Percentiles rank a stretch among this genome's conserved stretches.
These are phyloP conservation scores for Thelaira solivaga DNA, from an alignment of 2,888 invertebrate genomes.

Conservation along the genomic window DNA sequence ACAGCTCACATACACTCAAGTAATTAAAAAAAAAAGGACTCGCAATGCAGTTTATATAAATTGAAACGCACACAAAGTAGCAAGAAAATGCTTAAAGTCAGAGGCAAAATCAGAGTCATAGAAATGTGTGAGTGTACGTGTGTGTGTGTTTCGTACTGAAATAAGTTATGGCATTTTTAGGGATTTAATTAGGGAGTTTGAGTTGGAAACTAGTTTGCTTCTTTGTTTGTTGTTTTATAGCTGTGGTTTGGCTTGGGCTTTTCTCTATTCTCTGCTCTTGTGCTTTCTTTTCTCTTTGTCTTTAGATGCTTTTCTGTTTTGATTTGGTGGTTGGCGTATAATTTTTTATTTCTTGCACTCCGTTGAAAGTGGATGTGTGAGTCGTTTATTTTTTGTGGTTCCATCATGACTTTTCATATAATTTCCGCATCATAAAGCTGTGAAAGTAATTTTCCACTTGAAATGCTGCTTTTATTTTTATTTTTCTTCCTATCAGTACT, in stretches of 20 bases:
- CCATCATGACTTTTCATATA: constrained; percentile 75
- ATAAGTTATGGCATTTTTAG: constrained; percentile 1
- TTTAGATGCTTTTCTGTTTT: background rate
- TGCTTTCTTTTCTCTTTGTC: constrained; percentile 8
- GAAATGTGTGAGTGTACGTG: background rate
- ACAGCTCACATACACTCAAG: too few species aligned
- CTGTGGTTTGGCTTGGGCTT: constrained; percentile 30
- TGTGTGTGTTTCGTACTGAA: background rate
- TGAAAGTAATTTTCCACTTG: constrained; percentile 76
- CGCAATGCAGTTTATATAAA: too few species aligned
- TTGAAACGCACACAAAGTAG: too few species aligned
- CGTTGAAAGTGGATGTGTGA: background rate
- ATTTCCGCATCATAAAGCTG: constrained; percentile 76
- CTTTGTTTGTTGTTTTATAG: background rate
- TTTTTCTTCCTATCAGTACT: background rate
- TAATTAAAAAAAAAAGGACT: too few species aligned
- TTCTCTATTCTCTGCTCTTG: background rate
- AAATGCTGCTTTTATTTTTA: constrained; percentile 64
- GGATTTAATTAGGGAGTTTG: constrained; percentile 16
- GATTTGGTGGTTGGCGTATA: constrained; percentile 28
- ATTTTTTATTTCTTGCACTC: background rate
- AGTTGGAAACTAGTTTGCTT: background rate
- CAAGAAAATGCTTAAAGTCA: too few species aligned
- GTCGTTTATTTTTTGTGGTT: constrained; percentile 38
- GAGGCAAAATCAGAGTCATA: too few species aligned